Conservation (phyloP, 2,113 vertebrate species). For the Bubo bubo region DNA sequence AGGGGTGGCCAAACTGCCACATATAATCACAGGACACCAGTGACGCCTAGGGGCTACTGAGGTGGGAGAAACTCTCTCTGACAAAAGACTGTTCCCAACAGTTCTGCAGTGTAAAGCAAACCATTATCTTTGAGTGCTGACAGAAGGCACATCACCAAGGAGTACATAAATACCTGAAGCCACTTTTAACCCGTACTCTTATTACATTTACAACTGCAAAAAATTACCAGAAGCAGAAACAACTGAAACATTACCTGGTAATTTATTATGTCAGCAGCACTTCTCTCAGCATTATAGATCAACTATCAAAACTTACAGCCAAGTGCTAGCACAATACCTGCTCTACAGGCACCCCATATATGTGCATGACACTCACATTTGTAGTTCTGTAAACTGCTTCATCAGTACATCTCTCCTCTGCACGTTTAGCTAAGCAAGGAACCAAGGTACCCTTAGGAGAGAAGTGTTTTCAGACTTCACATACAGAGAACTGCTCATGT, state of each 20-base stretch:
- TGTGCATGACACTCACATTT: accelerated
- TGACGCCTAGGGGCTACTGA: constrained; percentile 48
- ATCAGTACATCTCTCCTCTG: background rate
- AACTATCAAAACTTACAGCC: background rate
- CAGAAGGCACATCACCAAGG: background rate
- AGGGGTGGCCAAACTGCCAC: background rate
- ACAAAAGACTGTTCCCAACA: background rate
- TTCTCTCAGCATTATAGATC: background rate
- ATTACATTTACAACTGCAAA: background rate
- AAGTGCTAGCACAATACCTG: background rate
- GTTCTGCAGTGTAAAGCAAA: background rate
- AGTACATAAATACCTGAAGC: accelerated
- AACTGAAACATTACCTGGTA: background rate
- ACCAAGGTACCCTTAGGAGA: background rate
- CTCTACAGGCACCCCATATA: accelerated
- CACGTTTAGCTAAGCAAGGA: background rate
- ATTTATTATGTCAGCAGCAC: background rate
- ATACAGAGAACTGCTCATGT: background rate
- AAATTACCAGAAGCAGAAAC: background rate
- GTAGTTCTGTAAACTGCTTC: background rate
- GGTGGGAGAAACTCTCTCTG: background rate
- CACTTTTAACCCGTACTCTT: background rate
- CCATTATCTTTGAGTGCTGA: background rate
- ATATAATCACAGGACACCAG: background rate
- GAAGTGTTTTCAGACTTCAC: background rate